Base-by-base conservation (phyloP, 2,888 invertebrate genomes). In the Pherbina coryleti region DNA sequence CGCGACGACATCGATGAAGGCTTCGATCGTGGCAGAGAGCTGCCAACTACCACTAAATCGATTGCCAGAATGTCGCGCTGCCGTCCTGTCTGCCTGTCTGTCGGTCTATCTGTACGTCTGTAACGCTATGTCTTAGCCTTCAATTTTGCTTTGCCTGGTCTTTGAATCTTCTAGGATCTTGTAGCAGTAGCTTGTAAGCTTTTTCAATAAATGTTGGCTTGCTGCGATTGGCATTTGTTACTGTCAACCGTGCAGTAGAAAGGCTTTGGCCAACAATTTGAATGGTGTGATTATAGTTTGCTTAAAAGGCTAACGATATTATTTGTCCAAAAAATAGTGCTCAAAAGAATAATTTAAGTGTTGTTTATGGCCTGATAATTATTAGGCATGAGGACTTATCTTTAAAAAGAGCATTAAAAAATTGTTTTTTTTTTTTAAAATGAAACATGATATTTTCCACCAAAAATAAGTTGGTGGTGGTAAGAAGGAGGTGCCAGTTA, bases 211-310 rank as follows among this genome's bases (percentile, higher is more conserved):
- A 37, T 37, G 66, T 5, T 37, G 44, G 37, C 44, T 34, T 55
- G n/a, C 70, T 14, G n/a, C 17, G 44, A 60, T 25, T 2, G 25
- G 62, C 60, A 57, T 19, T 62, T 57, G 44, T 51, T 51, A 19
- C 51, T 22, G 34, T 17, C 64, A 62, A 53, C 64, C 53, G 3
- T 22, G 62, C 19, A 80, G 84, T 86, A 84, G 87, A 85, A 86
- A 87, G 87, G 84, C 86, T 87, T 85, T 87, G 86, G 87, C 86
- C 87, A 87, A 86, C 86, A 85, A 85, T 86, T 80, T 79, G 55
- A 53, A 72, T 22, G 55, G 14, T 53, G 60, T 34, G 72, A 44
- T 72, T 72, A 72, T 57, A 22, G 60, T 22, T 28, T 49, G 49
- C 31, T 19, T 53, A 31, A 19, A 71, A n/a, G 72, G 31, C 72